A percentile compares a stretch with the other conserved stretches of the same genome.
Conservation (phyloP, 2,797 vertebrate species). For the Semotilus atromaculatus region DNA sequence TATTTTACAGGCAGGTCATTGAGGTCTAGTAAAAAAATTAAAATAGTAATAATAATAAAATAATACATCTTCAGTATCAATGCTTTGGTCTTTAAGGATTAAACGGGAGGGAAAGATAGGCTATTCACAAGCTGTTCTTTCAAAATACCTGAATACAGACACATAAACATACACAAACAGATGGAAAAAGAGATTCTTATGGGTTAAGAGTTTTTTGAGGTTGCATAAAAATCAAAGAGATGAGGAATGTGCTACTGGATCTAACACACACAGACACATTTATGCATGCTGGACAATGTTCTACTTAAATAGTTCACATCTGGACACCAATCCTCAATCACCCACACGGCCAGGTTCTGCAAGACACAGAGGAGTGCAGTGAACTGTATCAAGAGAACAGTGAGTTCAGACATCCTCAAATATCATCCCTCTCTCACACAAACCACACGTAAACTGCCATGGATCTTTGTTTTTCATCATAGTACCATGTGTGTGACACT, state of each 20-base stretch:
- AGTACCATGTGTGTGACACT: slow-evolving; percentile 23
- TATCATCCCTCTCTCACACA: slow-evolving; percentile 7
- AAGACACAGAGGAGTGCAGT: slow-evolving; percentile 37
- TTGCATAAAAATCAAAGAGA: slow-evolving; percentile 18
- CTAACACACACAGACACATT: slow-evolving; percentile 35
- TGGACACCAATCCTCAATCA: slow-evolving; percentile 51
- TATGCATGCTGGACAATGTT: slow-evolving; percentile 37
- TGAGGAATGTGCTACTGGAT: slow-evolving; percentile 40
- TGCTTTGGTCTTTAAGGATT: background rate
- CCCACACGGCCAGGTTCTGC: slow-evolving; percentile 29
- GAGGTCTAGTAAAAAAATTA: background rate
- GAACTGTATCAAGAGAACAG: slow-evolving; percentile 45
- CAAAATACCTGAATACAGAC: background rate
- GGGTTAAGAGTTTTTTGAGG: slow-evolving; percentile 2
- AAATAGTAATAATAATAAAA: no score
- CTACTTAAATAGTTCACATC: slow-evolving; percentile 48
- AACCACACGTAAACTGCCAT: background rate
- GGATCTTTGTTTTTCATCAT: slow-evolving; percentile 27
- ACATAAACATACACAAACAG: slow-evolving; percentile 20
- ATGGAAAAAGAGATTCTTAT: slow-evolving; percentile 7
- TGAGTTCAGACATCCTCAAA: slow-evolving; percentile 42
- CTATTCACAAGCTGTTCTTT: background rate
- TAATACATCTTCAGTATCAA: background rate
- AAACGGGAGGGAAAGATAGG: background rate
- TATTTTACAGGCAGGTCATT: background rate